phyloP scores from a whole-genome alignment of 2,888 invertebrate species.

The Heliconius erato region DNA sequence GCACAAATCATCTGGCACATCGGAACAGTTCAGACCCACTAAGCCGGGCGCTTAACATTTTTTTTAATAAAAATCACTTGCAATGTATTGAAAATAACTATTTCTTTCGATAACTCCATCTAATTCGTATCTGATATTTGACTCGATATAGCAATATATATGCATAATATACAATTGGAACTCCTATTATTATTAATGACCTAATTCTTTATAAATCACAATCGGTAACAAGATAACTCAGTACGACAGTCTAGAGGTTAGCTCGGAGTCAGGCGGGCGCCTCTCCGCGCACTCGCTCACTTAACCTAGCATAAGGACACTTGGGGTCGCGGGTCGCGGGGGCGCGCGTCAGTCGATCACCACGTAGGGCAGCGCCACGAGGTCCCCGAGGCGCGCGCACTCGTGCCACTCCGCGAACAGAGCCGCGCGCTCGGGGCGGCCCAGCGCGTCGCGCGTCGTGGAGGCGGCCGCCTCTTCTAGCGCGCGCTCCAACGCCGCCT shows the following conservation, averaged over 20 bases:
- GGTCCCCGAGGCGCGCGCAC: conserved; percentile 92
- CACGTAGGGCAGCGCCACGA: conserved; percentile 98
- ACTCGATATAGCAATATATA: conserved; percentile 77
- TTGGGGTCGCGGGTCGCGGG: conserved; percentile 62
- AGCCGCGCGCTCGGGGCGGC: conserved; percentile 64
- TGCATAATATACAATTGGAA: conserved; percentile 85
- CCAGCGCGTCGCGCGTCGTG: conserved; percentile 60
- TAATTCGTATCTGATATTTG: conserved; percentile 60
- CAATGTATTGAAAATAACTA: conserved; percentile 56
- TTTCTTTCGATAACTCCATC: conserved; percentile 5
- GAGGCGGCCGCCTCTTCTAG: conserved; percentile 45
- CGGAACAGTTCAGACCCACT: conserved; percentile 51
- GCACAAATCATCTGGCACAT: conserved; percentile 50
- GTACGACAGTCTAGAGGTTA: conserved; percentile 74
- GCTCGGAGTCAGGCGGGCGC: conserved; percentile 51
- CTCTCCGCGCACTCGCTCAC: conserved; percentile 63
- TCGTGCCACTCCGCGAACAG: conserved; percentile 97
- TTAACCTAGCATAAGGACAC: conserved; percentile 81
- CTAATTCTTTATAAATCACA: conserved; percentile 84
- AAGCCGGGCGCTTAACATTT: conserved; percentile 46
- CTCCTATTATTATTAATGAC: conserved; percentile 85
- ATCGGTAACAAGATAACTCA: conserved; percentile 81
- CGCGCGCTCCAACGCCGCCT: conserved; percentile 53
- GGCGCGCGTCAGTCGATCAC: conserved; percentile 92
- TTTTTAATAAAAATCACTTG: conserved; percentile 47